These are phyloP conservation scores for Cassiopea andromeda DNA, from an alignment of 30 jellyfish, hydroid and myxozoan species.

Conservation along the genomic window DNA sequence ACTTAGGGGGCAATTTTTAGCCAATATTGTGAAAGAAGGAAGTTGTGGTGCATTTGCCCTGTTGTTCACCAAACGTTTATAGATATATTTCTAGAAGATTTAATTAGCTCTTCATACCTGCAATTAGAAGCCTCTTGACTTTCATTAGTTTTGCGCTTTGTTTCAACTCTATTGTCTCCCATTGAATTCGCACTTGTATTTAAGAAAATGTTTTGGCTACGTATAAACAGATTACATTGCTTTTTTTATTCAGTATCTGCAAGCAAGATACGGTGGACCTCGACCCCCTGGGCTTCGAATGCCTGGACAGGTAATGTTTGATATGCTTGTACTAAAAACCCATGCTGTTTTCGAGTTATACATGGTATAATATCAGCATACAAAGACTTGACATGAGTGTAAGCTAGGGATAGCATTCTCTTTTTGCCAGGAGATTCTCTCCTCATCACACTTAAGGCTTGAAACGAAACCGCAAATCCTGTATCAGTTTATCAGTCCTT, in stretches of 20 bases:
- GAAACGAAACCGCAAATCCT: too few species aligned
- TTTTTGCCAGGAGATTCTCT: too few species aligned
- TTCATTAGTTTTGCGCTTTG: neutral
- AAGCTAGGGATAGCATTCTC: too few species aligned
- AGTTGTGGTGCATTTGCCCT: too few species aligned
- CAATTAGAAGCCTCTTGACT: too few species aligned
- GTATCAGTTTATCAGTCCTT: too few species aligned
- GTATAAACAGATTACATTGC: neutral
- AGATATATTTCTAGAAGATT: too few species aligned
- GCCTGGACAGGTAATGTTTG: slow-evolving; percentile 85
- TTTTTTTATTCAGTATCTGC: slow-evolving; percentile 70
- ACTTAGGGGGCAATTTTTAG: too few species aligned
- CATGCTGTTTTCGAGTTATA: neutral
- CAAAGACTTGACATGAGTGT: neutral
- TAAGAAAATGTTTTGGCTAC: neutral
- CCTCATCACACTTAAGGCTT: too few species aligned
- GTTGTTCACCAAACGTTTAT: too few species aligned
- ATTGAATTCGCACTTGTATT: neutral
- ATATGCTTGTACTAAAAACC: neutral
- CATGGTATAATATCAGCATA: neutral
- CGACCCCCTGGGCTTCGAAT: slow-evolving; percentile 95
- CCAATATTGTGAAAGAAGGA: too few species aligned
- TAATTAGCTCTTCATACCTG: too few species aligned
- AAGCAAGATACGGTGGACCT: slow-evolving; percentile 81
- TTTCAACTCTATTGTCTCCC: neutral